Evolutionary conservation across 2,113 vertebrate species (phyloP), one percentile per base, ranked within the genome.

Genomic region (Acrocephalus kingi): DNA sequence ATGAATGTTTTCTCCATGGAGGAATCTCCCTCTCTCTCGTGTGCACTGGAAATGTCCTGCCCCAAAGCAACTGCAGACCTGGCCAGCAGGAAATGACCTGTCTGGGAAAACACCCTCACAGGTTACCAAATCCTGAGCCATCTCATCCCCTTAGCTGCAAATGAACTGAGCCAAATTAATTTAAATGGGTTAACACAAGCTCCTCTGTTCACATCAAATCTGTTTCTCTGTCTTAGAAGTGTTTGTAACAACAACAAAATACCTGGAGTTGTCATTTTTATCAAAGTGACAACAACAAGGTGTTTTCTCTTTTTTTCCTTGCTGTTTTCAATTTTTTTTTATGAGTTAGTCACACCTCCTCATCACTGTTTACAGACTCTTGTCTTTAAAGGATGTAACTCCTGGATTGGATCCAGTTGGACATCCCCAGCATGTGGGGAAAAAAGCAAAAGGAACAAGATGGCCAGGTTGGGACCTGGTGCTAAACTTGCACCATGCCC

Each of bases 141-240:
- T 37, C 92, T 88, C 92, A 95, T 90, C 78, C 75, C 93, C 55
- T 93, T 41, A 86, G 63, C 79, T 83, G 75, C 82, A 95, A 96
- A 75, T 67, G 63, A 91, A 66, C 66, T 5, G 15, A 94, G 87
- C 75, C 43, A 90, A 92, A 90, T 95, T 96, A 94, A 93, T 92
- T 90, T 83, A 74, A 96, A 87, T 95, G 92, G 91, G 92, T 94
- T 94, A 88, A 82, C 49, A 68, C 20, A 54, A 80, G 59, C 67
- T 84, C 41, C 68, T 89, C 59, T 2, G 8, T 66, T 96, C 77
- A 78, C 87, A 88, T 81, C 35, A 64, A 73, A 92, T 73, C 77
- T 16, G 25, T 83, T 87, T 68, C 79, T 84, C n/a, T 19, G 9
- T 75, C 93, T 86, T 78, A 69, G 88, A 96, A 95, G 49, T 88